Evolutionary conservation across 2,113 vertebrate species (phyloP).

Genomic region (Drymodes brunneopygia): DNA sequence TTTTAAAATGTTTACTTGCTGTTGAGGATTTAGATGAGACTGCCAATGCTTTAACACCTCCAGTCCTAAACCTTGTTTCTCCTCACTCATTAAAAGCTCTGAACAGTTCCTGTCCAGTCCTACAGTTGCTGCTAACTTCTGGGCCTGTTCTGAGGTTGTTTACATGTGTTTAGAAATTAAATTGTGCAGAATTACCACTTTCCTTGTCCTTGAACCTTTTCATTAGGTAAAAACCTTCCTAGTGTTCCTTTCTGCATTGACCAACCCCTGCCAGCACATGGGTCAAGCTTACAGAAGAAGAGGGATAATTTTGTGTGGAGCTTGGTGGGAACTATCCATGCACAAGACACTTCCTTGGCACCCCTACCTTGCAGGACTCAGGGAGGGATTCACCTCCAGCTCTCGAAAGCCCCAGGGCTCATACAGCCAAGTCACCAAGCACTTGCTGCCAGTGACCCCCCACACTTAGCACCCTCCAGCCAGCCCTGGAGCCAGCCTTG

Average conservation of each 20-base stretch:
- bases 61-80: neutral
- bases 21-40: neutral
- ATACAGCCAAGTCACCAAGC: neutral
- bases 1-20: constrained; percentile 10
- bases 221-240: neutral
- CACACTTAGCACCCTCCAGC: neutral
- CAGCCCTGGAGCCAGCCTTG: neutral
- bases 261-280: neutral
- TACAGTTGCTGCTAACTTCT: neutral
- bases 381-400: neutral
- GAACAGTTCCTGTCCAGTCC: neutral
- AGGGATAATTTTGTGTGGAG: neutral
- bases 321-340: neutral
- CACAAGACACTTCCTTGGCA: fast-evolving
- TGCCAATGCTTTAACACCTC: neutral
- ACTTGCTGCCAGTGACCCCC: neutral
- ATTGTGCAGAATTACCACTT: neutral
- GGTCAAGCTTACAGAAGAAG: neutral
- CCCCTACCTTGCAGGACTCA: no score
- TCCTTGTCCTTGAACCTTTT: neutral
- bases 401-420: neutral
- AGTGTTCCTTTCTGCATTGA: neutral
- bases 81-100: neutral
- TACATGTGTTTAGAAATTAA: neutral
- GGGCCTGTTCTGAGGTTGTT: neutral